These are phyloP conservation scores for Liodrosophila aerea DNA, from an alignment of 2,888 invertebrate genomes.

Conservation along the genomic window DNA sequence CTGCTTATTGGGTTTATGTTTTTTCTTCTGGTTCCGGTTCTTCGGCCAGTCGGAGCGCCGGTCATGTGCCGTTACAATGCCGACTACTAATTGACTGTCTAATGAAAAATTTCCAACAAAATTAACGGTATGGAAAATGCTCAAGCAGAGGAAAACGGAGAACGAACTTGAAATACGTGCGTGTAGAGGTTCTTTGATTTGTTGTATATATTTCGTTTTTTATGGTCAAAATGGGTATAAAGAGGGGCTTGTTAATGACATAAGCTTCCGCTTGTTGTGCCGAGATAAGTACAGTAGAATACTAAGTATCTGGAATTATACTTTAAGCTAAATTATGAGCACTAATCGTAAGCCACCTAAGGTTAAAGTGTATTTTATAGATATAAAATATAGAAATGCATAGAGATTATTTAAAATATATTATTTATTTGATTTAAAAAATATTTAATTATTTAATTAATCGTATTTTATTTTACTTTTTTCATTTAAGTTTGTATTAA, in stretches of 20 bases:
- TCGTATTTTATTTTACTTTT: background rate
- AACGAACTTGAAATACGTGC: constrained; percentile 45
- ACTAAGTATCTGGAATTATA: background rate
- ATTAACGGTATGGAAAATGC: constrained; percentile 61
- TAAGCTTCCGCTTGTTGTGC: constrained; percentile 30
- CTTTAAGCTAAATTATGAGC: background rate
- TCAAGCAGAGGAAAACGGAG: constrained; percentile 3
- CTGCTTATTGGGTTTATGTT: constrained; percentile 11
- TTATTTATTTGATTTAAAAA: background rate
- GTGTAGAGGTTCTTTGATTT: constrained; percentile 25
- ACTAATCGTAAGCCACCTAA: background rate
- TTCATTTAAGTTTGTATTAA: background rate
- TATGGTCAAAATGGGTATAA: constrained; percentile 15
- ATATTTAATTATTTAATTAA: background rate
- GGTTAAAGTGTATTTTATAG: too few species aligned
- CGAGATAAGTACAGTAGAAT: background rate
- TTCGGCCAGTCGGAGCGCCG: constrained; percentile 5
- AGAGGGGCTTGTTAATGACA: constrained; percentile 21
- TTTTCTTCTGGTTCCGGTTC: constrained; percentile 61
- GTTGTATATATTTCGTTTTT: constrained; percentile 21
- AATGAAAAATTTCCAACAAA: constrained; percentile 62
- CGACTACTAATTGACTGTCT: constrained; percentile 62
- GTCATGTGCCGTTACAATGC: constrained; percentile 60
- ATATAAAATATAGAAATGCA: background rate
- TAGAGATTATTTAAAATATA: background rate